Conservation (phyloP, 2,888 invertebrate genomes). For the Mimas tiliae region DNA sequence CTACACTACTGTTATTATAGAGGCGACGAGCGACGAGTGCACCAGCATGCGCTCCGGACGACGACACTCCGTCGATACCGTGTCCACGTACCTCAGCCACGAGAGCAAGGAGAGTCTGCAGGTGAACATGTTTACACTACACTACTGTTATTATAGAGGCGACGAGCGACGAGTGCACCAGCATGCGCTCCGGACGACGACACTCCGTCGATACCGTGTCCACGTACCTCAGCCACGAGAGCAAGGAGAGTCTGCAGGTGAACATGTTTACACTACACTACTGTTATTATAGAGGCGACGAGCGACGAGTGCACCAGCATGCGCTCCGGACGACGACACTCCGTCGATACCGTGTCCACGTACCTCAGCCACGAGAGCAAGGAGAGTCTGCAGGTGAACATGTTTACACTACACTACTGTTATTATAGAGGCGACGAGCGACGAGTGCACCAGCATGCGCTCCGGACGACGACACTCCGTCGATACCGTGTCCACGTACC, state of each 20-base stretch:
- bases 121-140: slow-evolving; percentile 45
- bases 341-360: slow-evolving; percentile 94
- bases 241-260: slow-evolving; percentile 87
- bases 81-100: slow-evolving; percentile 94
- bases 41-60: slow-evolving; percentile 91
- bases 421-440: slow-evolving; percentile 84
- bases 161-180: slow-evolving; percentile 87
- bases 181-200: slow-evolving; percentile 90
- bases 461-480: slow-evolving; percentile 92
- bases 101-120: slow-evolving; percentile 89
- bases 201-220: slow-evolving; percentile 95
- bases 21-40: slow-evolving; percentile 86
- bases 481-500: slow-evolving; percentile 94
- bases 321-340: slow-evolving; percentile 91
- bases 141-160: too few relatives aligned
- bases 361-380: slow-evolving; percentile 94
- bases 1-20: too few relatives aligned
- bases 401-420: too few relatives aligned
- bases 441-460: slow-evolving; percentile 89
- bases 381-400: slow-evolving; percentile 82
- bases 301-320: slow-evolving; percentile 88
- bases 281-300: slow-evolving; percentile 84
- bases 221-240: slow-evolving; percentile 94
- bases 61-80: slow-evolving; percentile 93
- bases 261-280: not conserved